phyloP scores from a whole-genome alignment of 2,888 invertebrate genomes.

The Cryptosula pallasiana region DNA sequence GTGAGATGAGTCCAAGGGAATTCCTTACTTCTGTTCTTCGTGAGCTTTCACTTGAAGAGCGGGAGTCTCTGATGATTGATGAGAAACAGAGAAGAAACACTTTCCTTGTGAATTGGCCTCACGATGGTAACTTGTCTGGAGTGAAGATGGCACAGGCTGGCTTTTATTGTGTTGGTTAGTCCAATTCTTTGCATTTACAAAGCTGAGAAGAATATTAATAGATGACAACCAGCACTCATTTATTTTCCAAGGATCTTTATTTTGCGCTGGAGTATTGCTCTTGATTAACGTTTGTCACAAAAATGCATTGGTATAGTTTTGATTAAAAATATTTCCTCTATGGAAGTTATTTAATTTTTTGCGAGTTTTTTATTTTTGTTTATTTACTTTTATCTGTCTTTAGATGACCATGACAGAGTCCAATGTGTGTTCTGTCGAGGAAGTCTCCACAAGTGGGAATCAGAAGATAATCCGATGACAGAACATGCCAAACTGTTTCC shows the following conservation, averaged over 20 bases:
- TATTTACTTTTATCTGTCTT: too few relatives aligned
- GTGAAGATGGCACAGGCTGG: conserved; percentile 13
- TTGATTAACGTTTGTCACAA: too few relatives aligned
- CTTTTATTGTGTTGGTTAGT: conserved; percentile 8
- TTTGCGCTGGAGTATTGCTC: too few relatives aligned
- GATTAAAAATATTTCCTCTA: too few relatives aligned
- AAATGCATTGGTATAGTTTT: too few relatives aligned
- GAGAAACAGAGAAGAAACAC: background rate
- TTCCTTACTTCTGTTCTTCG: background rate
- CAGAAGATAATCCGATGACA: background rate
- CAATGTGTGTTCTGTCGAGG: conserved; percentile 8
- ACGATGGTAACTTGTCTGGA: background rate
- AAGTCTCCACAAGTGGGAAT: background rate
- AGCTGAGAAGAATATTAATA: too few relatives aligned
- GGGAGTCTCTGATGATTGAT: conserved; percentile 15
- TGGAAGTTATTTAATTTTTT: too few relatives aligned
- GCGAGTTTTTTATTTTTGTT: too few relatives aligned
- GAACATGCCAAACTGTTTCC: background rate
- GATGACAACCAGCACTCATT: too few relatives aligned
- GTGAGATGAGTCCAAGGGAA: background rate
- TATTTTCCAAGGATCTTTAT: too few relatives aligned
- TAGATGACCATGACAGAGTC: background rate
- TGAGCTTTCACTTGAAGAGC: background rate
- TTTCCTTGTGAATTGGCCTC: conserved; percentile 19
- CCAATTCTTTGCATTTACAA: too few relatives aligned